These are phyloP conservation scores for Mamestra configurata DNA, from an alignment of 1,140 invertebrate genomes.

Conservation along the genomic window DNA sequence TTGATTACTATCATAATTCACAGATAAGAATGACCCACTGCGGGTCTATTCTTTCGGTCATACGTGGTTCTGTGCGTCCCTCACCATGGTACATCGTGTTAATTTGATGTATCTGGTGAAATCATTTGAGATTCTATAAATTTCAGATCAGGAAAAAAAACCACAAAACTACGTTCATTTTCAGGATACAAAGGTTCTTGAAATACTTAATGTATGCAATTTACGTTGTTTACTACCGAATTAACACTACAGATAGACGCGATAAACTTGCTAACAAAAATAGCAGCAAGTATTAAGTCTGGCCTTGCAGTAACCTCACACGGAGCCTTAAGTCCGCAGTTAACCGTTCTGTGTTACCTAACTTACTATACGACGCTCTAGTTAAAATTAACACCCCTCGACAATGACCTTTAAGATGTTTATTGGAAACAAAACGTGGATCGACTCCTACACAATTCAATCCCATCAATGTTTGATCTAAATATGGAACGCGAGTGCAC, in stretches of 20 bases:
- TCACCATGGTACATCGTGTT: too few relatives aligned
- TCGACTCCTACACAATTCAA: neutral
- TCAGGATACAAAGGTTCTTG: neutral
- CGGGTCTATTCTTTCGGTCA: too few relatives aligned
- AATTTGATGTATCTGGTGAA: too few relatives aligned
- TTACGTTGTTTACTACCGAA: neutral
- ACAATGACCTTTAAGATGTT: neutral
- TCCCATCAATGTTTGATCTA: neutral
- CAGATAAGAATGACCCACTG: too few relatives aligned
- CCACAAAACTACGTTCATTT: neutral
- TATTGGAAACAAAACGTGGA: too few relatives aligned
- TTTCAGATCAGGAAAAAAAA: too few relatives aligned
- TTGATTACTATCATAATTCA: too few relatives aligned
- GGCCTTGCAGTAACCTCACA: conserved; percentile 30
- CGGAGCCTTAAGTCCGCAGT: conserved; percentile 26
- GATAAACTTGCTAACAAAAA: neutral
- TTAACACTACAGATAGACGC: conserved; percentile 10
- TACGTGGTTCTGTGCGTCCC: too few relatives aligned
- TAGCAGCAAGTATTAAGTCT: neutral
- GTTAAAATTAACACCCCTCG: conserved; percentile 12
- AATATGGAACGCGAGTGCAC: neutral
- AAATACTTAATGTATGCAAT: neutral
- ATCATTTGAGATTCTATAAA: too few relatives aligned
- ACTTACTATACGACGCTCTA: neutral
- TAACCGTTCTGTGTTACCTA: neutral